Conservation (phyloP, 1,140 invertebrate species). For the Drosophila quadrilineata region DNA sequence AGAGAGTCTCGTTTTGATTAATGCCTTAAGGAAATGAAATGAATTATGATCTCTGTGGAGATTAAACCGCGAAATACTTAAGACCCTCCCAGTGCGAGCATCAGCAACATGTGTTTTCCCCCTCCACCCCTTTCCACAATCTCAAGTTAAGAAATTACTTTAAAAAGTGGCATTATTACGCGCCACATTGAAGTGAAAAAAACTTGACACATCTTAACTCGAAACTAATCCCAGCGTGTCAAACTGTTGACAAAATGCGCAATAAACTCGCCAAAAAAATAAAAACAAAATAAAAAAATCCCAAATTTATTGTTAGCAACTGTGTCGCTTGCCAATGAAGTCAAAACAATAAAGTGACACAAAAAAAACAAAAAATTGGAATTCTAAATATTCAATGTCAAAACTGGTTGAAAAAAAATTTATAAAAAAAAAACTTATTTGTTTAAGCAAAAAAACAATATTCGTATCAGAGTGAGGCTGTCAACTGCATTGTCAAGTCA, state of each 20-base stretch:
- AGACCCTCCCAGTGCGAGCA: neutral
- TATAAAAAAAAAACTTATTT: constrained; percentile 50
- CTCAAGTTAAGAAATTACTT: too few species aligned
- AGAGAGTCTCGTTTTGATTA: constrained; percentile 38
- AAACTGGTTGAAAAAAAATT: constrained; percentile 51
- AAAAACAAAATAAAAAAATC: too few species aligned
- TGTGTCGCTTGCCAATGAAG: constrained; percentile 39
- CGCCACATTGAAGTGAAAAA: too few species aligned
- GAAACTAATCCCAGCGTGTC: constrained; percentile 15
- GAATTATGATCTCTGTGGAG: constrained; percentile 39
- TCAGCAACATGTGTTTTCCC: constrained; percentile 57
- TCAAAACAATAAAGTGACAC: neutral
- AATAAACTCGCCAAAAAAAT: constrained; percentile 18
- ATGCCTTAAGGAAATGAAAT: constrained; percentile 61
- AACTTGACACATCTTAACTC: too few species aligned
- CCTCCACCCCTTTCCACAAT: too few species aligned
- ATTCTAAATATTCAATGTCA: constrained; percentile 63
- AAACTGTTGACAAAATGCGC: constrained; percentile 41
- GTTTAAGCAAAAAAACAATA: too few species aligned
- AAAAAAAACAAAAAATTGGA: constrained; percentile 16
- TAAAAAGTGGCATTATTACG: too few species aligned
- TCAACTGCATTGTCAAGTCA: constrained; percentile 53
- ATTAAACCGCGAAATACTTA: constrained; percentile 41
- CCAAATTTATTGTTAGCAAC: constrained; percentile 36
- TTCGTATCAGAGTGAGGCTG: constrained; percentile 45